A percentile compares a stretch with the other conserved stretches of the same genome.
Evolutionary conservation across 1,140 invertebrate genomes (phyloP).

Genomic region (Amphibalanus amphitrite): DNA sequence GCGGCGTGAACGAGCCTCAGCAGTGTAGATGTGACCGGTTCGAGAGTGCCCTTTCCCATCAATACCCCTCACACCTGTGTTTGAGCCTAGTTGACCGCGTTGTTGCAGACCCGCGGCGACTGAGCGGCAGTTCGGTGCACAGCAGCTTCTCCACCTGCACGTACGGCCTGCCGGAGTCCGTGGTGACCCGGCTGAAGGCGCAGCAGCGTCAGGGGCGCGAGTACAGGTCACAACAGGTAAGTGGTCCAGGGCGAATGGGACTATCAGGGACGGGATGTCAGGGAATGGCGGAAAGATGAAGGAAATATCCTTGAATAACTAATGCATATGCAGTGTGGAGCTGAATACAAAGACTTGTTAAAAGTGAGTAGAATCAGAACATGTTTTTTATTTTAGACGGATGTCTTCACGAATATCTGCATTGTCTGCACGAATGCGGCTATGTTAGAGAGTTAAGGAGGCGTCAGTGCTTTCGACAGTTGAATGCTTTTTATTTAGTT

Average conservation of each 20-base stretch:
- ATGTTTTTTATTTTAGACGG: no score
- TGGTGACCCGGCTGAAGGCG: neutral
- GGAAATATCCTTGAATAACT: neutral
- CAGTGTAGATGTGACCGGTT: no score
- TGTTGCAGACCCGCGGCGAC: neutral
- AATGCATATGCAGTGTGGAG: neutral
- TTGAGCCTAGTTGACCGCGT: no score
- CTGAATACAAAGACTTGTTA: neutral
- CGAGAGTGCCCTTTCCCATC: no score
- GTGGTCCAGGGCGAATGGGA: neutral
- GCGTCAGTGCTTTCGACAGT: no score
- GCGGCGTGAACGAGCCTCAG: no score
- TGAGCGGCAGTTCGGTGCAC: neutral
- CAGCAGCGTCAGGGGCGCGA: neutral
- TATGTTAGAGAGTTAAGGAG: no score
- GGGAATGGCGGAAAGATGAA: neutral
- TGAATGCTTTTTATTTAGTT: no score
- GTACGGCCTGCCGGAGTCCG: neutral
- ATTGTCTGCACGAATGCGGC: no score
- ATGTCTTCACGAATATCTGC: no score
- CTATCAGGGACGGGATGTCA: neutral
- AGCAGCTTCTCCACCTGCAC: neutral
- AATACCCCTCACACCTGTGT: no score
- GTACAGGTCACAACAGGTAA: neutral
- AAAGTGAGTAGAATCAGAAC: neutral